phyloP scores from a whole-genome alignment of 2,113 vertebrate genomes.

The Zosterops pallidus region DNA sequence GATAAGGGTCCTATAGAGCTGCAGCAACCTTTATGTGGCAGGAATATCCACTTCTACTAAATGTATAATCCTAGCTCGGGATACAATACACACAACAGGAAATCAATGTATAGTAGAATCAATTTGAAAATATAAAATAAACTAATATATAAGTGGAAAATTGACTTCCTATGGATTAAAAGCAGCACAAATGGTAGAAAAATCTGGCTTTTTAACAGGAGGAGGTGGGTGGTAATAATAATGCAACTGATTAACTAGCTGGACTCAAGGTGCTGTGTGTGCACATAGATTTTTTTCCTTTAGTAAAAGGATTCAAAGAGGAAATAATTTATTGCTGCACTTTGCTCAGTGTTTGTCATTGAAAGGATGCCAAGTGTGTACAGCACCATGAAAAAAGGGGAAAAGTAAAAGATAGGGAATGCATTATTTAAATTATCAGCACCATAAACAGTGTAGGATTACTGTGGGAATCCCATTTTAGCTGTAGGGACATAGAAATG shows the following conservation, averaged over 20 bases:
- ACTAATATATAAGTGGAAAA: conserved; percentile 84
- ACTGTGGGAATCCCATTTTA: background rate
- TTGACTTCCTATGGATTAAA: conserved; percentile 94
- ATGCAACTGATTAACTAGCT: conserved; percentile 68
- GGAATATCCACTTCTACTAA: conserved; percentile 90
- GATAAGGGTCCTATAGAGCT: conserved; percentile 90
- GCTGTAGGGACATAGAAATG: background rate
- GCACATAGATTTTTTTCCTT: conserved; percentile 42
- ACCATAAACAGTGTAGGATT: conserved; percentile 39
- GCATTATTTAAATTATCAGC: conserved; percentile 55
- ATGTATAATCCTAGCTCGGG: conserved; percentile 93
- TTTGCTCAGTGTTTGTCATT: conserved; percentile 64
- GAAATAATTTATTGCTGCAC: conserved; percentile 66
- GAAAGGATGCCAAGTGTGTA: conserved; percentile 63
- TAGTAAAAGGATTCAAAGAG: conserved; percentile 60
- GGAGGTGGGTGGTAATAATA: conserved; percentile 68
- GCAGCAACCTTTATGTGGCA: conserved; percentile 83
- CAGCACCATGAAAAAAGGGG: conserved; percentile 12
- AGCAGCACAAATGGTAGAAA: conserved; percentile 74
- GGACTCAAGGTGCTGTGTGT: conserved; percentile 49
- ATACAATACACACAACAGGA: conserved; percentile 90
- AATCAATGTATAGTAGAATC: conserved; percentile 94
- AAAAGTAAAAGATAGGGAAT: background rate
- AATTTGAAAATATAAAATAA: conserved; percentile 98
- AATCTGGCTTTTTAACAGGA: conserved; percentile 70